Evolutionary conservation across 2,113 vertebrate genomes (phyloP).

Genomic region (Amazona guildingii): DNA sequence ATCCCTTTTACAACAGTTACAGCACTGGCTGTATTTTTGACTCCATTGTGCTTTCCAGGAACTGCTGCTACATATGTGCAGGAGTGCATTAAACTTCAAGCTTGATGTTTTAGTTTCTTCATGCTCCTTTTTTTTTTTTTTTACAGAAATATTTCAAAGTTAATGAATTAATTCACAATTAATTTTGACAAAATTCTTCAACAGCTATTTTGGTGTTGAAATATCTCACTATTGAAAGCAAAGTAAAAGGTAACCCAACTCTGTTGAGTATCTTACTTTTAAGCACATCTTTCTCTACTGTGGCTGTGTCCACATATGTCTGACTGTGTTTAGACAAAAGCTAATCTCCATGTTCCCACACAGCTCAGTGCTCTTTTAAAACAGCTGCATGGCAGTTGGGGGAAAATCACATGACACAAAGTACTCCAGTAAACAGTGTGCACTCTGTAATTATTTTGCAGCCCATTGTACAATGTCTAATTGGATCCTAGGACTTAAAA

Average conservation of each 20-base stretch:
- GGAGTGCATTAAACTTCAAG: not conserved
- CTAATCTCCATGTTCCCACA: not conserved
- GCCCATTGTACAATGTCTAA: not conserved
- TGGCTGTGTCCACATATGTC: not conserved
- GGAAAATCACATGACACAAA: not conserved
- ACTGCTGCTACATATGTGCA: not conserved
- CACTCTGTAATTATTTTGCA: not conserved
- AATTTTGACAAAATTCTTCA: not conserved
- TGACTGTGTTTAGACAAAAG: not conserved
- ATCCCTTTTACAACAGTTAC: not conserved
- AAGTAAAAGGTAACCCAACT: not conserved
- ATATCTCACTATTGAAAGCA: not conserved
- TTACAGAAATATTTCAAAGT: not conserved
- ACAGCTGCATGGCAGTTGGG: not conserved
- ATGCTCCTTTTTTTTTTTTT: not conserved
- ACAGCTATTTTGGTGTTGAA: not conserved
- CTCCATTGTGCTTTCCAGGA: not conserved
- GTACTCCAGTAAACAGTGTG: not conserved
- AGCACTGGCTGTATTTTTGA: not conserved
- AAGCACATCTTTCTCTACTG: not conserved
- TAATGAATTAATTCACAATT: not conserved
- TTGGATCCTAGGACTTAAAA: not conserved
- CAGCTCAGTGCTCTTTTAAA: not conserved
- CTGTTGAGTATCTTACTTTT: not conserved
- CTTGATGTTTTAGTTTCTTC: not conserved